phyloP scores from a whole-genome alignment of 2,113 vertebrate species.

The Passer montanus region DNA sequence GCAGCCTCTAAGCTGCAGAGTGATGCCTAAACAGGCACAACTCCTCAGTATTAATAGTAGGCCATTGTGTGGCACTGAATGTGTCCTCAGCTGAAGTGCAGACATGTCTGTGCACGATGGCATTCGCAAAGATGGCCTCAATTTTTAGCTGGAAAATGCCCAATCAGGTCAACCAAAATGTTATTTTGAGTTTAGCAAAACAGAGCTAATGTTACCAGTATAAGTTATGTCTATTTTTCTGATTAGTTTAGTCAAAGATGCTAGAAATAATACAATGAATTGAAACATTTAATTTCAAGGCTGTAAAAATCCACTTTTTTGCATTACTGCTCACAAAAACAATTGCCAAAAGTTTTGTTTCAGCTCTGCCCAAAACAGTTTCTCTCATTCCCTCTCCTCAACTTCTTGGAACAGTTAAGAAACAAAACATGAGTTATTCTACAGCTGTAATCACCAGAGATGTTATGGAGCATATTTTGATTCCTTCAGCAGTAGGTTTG shows the following conservation, averaged over 20 bases:
- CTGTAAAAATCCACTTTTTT: background rate
- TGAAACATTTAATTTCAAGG: background rate
- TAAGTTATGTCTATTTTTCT: background rate
- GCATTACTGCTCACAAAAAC: background rate
- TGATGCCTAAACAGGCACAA: background rate
- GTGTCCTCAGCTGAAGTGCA: background rate
- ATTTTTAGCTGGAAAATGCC: background rate
- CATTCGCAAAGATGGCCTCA: background rate
- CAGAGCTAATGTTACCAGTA: background rate
- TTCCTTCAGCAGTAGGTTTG: slow-evolving; percentile 35
- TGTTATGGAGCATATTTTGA: slow-evolving; percentile 23
- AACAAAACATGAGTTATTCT: slow-evolving; percentile 35
- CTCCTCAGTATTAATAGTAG: background rate
- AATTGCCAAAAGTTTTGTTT: slow-evolving; percentile 34
- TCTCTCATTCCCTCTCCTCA: slow-evolving; percentile 16
- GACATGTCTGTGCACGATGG: background rate
- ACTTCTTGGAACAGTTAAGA: slow-evolving; percentile 50
- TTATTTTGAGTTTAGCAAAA: background rate
- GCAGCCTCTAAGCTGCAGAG: background rate
- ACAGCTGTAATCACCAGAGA: slow-evolving; percentile 59
- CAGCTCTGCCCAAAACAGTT: slow-evolving; percentile 42
- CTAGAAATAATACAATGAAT: background rate
- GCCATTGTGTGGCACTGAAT: background rate
- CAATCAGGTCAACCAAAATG: background rate
- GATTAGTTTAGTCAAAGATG: background rate